Evolutionary conservation across 2,888 invertebrate genomes (phyloP), one percentile per base, ranked within the genome.

Genomic region (Chrysotoxum bicinctum): DNA sequence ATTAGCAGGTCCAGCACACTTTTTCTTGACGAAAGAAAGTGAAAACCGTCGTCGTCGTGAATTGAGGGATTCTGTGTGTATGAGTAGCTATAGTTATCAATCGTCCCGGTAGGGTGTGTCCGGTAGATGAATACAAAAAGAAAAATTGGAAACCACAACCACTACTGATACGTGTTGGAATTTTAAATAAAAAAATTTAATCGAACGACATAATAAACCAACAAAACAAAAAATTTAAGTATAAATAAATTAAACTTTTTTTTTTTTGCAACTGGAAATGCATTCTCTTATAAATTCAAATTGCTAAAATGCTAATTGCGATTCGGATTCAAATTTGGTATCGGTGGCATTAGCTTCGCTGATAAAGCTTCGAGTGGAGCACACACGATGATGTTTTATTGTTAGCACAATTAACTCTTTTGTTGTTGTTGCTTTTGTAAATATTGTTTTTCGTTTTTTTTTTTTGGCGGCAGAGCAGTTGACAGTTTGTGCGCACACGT

Each of bases 381-480:
- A 32, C 12, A 58, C 26, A 37, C 37, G 58, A 21, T 58, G 50
- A 30, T 62, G 32, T 43, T 23, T 62, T 62, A 16, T 78, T 72
- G 75, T 72, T 76, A 76, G 66, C 72, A 85, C 80, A 85, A 85
- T 73, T 73, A 73, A 81, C 76, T 80, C 81, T 76, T 85, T 64
- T 76, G 76, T 79, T 75, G 68, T 69, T 69, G 54, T 72, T 60
- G 62, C 26, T 69, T 56, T 56, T 58, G 37, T 58, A 35, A 58
- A 58, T 58, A 43, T 56, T 32, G 48, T 48, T 30, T 19, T 48
- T 40, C 43, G n/a, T 16, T 43, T 60, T 16, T 62, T 6, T 12
- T 26, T n/a, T 43, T 43, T 45, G 45, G 45, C 64, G 43, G 43
- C 14, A 64, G 45, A 16, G 16, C 12, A 2, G 32, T 14, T 19